Percentiles rank a stretch among this genome's conserved stretches.
Conservation (phyloP, 2,113 vertebrate species). For the Sinocyclocheilus maitianheensis region DNA sequence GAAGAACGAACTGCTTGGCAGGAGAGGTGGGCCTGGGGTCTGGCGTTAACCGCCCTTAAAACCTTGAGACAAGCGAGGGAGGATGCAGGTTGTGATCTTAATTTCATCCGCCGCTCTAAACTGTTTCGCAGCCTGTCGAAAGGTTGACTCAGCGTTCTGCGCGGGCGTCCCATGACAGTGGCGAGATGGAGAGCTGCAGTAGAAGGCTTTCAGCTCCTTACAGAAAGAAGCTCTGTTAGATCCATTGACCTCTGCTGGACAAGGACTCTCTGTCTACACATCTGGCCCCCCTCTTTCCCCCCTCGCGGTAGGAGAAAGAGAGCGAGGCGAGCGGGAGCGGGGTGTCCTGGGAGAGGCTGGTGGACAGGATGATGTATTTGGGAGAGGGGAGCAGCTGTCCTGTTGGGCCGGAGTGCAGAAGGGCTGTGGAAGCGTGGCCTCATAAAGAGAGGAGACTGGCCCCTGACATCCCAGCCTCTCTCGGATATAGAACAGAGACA, state of each 20-base stretch:
- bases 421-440: too few species aligned
- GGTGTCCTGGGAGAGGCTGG: conserved; percentile 64
- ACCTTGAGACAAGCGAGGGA: conserved; percentile 23
- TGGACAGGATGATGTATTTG: conserved; percentile 70
- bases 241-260: conserved; percentile 76
- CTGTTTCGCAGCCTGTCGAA: conserved; percentile 57
- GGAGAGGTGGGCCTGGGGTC: background rate
- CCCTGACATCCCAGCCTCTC: conserved; percentile 49
- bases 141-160: conserved; percentile 54
- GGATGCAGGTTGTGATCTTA: conserved; percentile 47
- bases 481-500: conserved; percentile 54
- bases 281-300: conserved; percentile 63
- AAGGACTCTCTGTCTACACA: conserved; percentile 78
- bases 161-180: conserved; percentile 50
- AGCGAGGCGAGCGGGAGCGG: conserved; percentile 9
- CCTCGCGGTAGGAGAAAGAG: conserved; percentile 36
- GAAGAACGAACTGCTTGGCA: conserved; percentile 5
- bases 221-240: conserved; percentile 70
- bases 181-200: conserved; percentile 41
- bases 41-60: conserved; percentile 29
- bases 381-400: conserved; percentile 65
- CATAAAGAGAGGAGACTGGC: conserved; percentile 51
- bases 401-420: conserved; percentile 48
- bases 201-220: conserved; percentile 54
- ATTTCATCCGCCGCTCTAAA: conserved; percentile 54